Percentiles rank a stretch among this genome's conserved stretches.
These are phyloP conservation scores for Vultur gryphus DNA, from an alignment of 2,797 vertebrate species.

Conservation along the genomic window DNA sequence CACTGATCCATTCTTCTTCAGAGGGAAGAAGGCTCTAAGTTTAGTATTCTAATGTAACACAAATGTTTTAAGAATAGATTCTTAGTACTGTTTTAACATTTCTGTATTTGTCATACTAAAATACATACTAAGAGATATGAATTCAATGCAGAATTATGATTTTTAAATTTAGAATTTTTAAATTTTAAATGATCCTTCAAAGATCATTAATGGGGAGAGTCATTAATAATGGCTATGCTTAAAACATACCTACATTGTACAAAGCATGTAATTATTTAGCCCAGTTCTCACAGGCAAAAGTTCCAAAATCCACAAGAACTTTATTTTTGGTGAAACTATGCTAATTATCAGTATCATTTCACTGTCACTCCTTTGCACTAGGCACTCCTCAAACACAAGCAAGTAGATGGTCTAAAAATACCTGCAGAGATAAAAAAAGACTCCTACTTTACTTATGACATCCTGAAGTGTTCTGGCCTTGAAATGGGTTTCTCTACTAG, in stretches of 20 bases:
- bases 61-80: neutral
- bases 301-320: neutral
- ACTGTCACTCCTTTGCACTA: neutral
- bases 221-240: neutral
- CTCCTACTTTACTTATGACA: slow-evolving; percentile 7
- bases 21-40: neutral
- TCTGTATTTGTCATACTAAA: neutral
- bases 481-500: slow-evolving; percentile 24
- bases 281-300: neutral
- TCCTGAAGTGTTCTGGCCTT: slow-evolving; percentile 27
- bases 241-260: neutral
- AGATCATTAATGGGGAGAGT: neutral
- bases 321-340: neutral
- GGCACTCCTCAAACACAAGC: neutral
- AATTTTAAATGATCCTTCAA: neutral
- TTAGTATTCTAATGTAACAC: neutral
- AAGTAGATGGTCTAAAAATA: slow-evolving; percentile 47
- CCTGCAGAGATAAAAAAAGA: slow-evolving; percentile 2
- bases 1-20: fast-evolving
- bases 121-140: neutral
- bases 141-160: neutral
- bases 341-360: neutral
- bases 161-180: neutral
- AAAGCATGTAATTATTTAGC: neutral
- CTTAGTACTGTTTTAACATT: neutral